These are phyloP conservation scores for Drosophila quinaria DNA, from an alignment of 2,888 invertebrate genomes.

Conservation along the genomic window DNA sequence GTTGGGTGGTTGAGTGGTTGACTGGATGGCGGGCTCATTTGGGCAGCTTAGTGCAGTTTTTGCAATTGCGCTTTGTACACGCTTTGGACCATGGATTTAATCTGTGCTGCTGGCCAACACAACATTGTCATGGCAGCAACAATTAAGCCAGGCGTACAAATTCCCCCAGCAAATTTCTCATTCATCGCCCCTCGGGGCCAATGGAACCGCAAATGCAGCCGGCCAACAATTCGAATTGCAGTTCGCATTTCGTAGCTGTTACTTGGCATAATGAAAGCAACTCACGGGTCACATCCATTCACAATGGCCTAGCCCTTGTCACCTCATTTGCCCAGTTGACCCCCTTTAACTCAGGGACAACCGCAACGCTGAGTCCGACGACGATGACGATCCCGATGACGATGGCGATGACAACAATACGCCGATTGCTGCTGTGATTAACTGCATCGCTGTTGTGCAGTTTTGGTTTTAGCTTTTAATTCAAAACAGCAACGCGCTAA, in stretches of 20 bases:
- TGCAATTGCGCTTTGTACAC: constrained; percentile 49
- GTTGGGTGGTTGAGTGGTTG: constrained; percentile 23
- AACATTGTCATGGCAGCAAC: constrained; percentile 64
- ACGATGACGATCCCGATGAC: constrained; percentile 20
- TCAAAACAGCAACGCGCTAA: constrained; percentile 56
- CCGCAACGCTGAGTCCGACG: constrained; percentile 7
- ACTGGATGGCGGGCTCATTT: constrained; percentile 58
- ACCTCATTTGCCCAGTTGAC: neutral
- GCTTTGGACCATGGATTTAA: constrained; percentile 65
- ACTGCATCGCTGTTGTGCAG: constrained; percentile 56
- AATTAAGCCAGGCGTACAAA: constrained; percentile 75
- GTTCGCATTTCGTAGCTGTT: constrained; percentile 32
- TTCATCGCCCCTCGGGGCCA: constrained; percentile 53
- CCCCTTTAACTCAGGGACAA: constrained; percentile 5
- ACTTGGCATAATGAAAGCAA: constrained; percentile 57
- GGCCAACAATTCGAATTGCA: constrained; percentile 26
- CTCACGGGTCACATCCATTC: constrained; percentile 57
- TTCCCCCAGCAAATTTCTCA: constrained; percentile 62
- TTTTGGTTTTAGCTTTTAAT: constrained; percentile 61
- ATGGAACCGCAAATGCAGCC: constrained; percentile 42
- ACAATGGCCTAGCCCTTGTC: constrained; percentile 30
- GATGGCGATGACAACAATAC: constrained; percentile 45
- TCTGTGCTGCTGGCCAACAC: constrained; percentile 52
- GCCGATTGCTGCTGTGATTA: constrained; percentile 65
- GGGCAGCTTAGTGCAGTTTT: constrained; percentile 55